These are phyloP conservation scores for Coregonus ussuriensis DNA, from an alignment of 2,797 vertebrate genomes.

Conservation along the genomic window DNA sequence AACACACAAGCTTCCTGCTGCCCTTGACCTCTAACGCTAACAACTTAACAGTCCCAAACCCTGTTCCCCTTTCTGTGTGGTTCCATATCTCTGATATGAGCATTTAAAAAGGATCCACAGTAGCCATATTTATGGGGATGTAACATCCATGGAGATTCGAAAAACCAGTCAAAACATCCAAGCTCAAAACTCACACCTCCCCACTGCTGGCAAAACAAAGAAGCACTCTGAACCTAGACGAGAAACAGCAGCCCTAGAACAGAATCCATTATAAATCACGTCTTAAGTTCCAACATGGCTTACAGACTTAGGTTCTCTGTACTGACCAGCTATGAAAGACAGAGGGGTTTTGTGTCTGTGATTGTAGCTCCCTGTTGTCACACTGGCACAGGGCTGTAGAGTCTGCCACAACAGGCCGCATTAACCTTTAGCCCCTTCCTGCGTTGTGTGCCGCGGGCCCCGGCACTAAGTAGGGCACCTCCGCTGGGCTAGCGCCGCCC, in stretches of 20 bases:
- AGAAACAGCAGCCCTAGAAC: conserved; percentile 26
- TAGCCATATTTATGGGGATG: background rate
- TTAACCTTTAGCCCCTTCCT: conserved; percentile 34
- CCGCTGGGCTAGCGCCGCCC: conserved; percentile 24
- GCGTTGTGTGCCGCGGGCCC: conserved; percentile 29
- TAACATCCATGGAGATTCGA: conserved; percentile 23
- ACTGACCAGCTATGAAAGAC: background rate
- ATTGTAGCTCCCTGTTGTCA: background rate
- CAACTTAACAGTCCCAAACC: conserved; percentile 50
- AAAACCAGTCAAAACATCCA: conserved; percentile 74
- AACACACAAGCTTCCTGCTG: conserved; percentile 74
- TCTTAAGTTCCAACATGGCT: background rate
- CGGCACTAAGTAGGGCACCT: conserved; percentile 33
- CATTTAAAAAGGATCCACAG: conserved; percentile 19
- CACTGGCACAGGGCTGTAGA: conserved; percentile 11
- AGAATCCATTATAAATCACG: conserved; percentile 15
- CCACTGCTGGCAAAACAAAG: conserved; percentile 71
- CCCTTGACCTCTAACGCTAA: conserved; percentile 81
- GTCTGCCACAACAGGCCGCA: conserved; percentile 26
- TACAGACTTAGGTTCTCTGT: background rate
- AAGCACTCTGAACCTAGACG: conserved; percentile 40
- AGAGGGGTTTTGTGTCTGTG: background rate
- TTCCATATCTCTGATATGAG: conserved; percentile 60
- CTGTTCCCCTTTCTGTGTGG: conserved; percentile 61
- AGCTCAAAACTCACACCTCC: conserved; percentile 46